Base-by-base conservation (phyloP, 37 sponge, comb jelly and placozoan genomes). In the Halisarca cf. caerulea region DNA sequence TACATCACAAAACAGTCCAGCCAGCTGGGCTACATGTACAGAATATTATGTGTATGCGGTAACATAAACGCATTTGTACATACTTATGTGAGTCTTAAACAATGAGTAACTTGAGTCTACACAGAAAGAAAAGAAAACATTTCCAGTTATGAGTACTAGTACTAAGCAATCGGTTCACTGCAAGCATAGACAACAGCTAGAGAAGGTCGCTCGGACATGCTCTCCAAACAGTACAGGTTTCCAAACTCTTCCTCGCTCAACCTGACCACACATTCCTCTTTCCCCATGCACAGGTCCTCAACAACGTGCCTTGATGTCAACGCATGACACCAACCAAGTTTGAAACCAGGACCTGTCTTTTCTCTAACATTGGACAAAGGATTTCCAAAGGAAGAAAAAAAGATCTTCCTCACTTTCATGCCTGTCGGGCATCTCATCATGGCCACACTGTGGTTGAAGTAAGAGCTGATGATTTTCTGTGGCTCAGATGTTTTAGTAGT, bases 171-270 rank as follows among this genome's bases (percentile, higher is more conserved):
- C 34, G 35, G 17, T 68, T n/a, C 41, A 41, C 77, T 40, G 44
- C 77, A 74, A 40, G 43, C 77, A 7, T 74, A 74, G 23, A 41
- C 77, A 74, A 74, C 77, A 74, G 77, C 77, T 17, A 74, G 42
- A 25, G 43, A 2, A 25, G 7, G 24, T 11, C 23, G 3, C 25
- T 74, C 41, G 44, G 24, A 5, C 24, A 23, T 39, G 24, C n/a
- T 24, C 35, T 28, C 34, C 69, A 8, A 34, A 25, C 77, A 74
- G 18, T n/a, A 40, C 25, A 74, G 43, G 21, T 23, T 14, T 20
- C 77, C 77, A 74, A 74, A 74, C 7, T 44, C 77, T 41, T 21
- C 36, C 21, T 43, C 45, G 45, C 45, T 74, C 77, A 74, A 17
- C 44, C 36, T 37, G 44, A 74, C 42, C 2, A 2, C 24, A 25